A percentile compares a stretch with the other conserved stretches of the same genome.
Conservation (phyloP, 2,113 vertebrate species). For the Leptodactylus fuscus region DNA sequence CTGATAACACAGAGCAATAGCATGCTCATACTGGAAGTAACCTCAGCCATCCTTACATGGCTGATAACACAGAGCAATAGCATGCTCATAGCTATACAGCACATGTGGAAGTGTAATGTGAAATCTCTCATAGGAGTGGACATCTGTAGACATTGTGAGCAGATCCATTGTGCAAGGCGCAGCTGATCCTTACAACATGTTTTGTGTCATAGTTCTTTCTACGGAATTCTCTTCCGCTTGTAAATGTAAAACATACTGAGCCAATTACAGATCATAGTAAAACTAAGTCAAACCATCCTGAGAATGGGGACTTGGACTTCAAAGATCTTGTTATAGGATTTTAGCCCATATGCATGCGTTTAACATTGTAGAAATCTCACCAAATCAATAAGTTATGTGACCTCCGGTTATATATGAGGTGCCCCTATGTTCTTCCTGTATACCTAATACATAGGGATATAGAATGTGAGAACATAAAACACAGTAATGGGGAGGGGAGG, state of each 20-base stretch:
- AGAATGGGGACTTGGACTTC: not conserved
- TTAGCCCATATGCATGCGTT: not conserved
- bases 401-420: not conserved
- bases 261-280: not conserved
- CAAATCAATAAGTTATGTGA: not conserved
- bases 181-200: not conserved
- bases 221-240: too few species aligned
- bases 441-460: not conserved
- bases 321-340: not conserved
- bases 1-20: too few species aligned
- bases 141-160: not conserved
- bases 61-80: too few species aligned
- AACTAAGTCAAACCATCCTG: not conserved
- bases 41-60: too few species aligned
- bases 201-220: not conserved
- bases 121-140: not conserved
- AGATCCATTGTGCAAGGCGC: not conserved
- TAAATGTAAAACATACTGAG: slow-evolving; percentile 1
- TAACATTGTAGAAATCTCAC: not conserved
- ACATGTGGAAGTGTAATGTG: not conserved
- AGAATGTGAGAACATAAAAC: not conserved
- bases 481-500: not conserved
- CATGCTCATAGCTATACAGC: not conserved
- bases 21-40: too few species aligned
- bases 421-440: too few species aligned